These are phyloP conservation scores for Zalophus californianus DNA, from an alignment of 2,797 vertebrate species.

Conservation along the genomic window DNA sequence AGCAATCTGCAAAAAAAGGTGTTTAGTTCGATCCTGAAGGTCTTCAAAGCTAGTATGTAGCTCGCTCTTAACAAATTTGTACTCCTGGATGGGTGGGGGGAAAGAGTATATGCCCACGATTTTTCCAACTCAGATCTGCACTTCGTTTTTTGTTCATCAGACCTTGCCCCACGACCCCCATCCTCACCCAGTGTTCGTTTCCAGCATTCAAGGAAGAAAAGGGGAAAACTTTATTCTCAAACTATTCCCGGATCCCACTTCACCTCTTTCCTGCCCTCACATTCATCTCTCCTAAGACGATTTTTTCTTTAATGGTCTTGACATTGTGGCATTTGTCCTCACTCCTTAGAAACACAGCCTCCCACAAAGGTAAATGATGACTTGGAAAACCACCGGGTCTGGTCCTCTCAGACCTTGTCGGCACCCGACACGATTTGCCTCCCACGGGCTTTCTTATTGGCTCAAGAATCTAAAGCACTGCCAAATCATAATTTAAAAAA, in stretches of 20 bases:
- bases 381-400: neutral
- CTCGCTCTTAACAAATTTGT: neutral
- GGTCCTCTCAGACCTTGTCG: neutral
- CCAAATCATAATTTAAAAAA: neutral
- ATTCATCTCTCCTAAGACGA: neutral
- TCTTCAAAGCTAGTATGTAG: slow-evolving; percentile 26
- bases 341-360: neutral
- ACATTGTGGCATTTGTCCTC: neutral
- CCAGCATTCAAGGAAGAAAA: neutral
- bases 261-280: neutral
- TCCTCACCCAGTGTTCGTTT: neutral
- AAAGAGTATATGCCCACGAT: neutral
- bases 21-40: slow-evolving; percentile 38
- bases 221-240: neutral
- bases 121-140: neutral
- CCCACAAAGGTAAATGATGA: neutral
- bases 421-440: neutral
- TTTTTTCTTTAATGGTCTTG: neutral
- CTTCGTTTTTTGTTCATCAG: neutral
- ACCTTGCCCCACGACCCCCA: neutral
- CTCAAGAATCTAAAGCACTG: neutral
- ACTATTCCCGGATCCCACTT: neutral
- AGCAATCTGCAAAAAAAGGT: slow-evolving; percentile 66
- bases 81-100: neutral
- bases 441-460: neutral